phyloP scores from a whole-genome alignment of 2,888 invertebrate genomes.

The Cantharis lateralis region DNA sequence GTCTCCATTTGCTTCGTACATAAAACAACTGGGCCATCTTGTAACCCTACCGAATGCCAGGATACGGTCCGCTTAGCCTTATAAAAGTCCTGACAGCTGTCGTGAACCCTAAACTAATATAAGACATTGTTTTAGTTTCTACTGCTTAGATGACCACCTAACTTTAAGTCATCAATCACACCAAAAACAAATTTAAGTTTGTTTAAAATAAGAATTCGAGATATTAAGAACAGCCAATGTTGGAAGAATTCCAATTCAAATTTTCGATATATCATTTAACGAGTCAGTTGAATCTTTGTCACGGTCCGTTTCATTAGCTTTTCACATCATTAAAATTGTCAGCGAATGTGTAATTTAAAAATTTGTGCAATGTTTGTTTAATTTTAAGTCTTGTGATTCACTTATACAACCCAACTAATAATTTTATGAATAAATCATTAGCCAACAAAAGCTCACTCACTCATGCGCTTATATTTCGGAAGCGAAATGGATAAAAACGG shows the following conservation, averaged over 20 bases:
- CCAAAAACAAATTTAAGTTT: not conserved
- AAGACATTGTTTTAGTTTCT: slow-evolving; percentile 12
- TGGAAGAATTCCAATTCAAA: slow-evolving; percentile 25
- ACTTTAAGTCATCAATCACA: not conserved
- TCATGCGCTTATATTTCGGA: slow-evolving; percentile 17
- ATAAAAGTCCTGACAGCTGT: slow-evolving; percentile 25
- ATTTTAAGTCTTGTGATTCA: not conserved
- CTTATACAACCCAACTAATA: not conserved
- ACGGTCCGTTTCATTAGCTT: slow-evolving; percentile 18
- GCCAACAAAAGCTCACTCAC: slow-evolving; percentile 12
- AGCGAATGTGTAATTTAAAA: slow-evolving; percentile 17
- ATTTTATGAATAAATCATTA: not conserved
- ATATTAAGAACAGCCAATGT: slow-evolving; percentile 11
- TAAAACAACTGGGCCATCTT: slow-evolving; percentile 27
- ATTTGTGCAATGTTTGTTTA: not conserved
- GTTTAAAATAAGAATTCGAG: not conserved
- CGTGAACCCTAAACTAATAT: slow-evolving; percentile 25
- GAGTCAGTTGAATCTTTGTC: slow-evolving; percentile 19
- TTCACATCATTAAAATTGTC: slow-evolving; percentile 17
- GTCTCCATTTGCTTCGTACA: slow-evolving; percentile 26
- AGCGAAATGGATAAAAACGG: slow-evolving; percentile 15
- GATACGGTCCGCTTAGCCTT: slow-evolving; percentile 22
- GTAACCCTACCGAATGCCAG: slow-evolving; percentile 21
- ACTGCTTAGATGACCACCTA: not conserved
- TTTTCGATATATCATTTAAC: slow-evolving; percentile 24